phyloP scores from a whole-genome alignment of 2,113 vertebrate species.

The Ceratotherium simum region DNA sequence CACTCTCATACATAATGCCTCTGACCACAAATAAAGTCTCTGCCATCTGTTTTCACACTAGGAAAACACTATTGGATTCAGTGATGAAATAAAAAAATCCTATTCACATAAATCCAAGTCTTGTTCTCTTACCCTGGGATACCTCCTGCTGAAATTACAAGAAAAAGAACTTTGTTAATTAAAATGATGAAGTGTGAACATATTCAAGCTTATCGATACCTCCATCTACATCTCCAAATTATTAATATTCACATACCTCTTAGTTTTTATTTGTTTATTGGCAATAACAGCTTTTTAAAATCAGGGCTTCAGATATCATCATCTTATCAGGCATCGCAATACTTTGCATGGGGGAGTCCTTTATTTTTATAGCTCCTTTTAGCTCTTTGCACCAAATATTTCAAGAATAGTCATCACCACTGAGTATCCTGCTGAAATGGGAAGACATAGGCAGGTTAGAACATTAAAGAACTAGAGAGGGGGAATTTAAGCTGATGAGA shows the following conservation, averaged over 20 bases:
- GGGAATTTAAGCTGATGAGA: neutral
- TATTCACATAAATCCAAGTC: slow-evolving; percentile 63
- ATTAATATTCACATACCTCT: slow-evolving; percentile 21
- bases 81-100: slow-evolving; percentile 64
- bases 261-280: slow-evolving; percentile 51
- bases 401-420: neutral
- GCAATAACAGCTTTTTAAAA: neutral
- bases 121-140: slow-evolving; percentile 56
- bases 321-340: neutral
- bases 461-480: neutral
- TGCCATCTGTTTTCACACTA: slow-evolving; percentile 72
- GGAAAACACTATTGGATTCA: slow-evolving; percentile 69
- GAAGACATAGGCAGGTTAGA: neutral
- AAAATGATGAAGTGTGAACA: slow-evolving; percentile 60
- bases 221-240: neutral
- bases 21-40: slow-evolving; percentile 73
- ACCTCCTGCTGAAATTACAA: slow-evolving; percentile 59
- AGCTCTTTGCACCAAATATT: slow-evolving; percentile 11
- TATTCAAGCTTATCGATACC: slow-evolving; percentile 37
- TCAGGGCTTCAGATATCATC: neutral
- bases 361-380: neutral
- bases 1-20: slow-evolving; percentile 55
- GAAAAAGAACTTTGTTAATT: slow-evolving; percentile 62
- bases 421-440: neutral
- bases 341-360: neutral